Evolutionary conservation across 2,888 invertebrate genomes (phyloP), one percentile per base, ranked within the genome.

Genomic region (Cactoblastis cactorum): DNA sequence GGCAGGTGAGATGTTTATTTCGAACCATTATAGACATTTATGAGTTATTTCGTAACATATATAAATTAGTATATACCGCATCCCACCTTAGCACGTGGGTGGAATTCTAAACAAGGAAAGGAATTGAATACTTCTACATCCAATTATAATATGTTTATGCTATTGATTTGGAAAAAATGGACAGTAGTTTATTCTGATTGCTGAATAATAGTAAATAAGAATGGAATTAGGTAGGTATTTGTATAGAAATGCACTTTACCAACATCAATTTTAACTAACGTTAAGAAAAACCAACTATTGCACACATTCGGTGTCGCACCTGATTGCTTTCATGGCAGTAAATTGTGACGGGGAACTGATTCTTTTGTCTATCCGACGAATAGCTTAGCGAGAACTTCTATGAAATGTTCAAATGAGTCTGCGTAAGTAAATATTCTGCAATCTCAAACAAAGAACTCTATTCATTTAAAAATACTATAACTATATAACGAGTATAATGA

Each of bases 301-400:
- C 49, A 54, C 50, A 59, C 55, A 50, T 45, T 51, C 53, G 56
- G 24, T 54, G 51, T 49, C 54, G 52, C 32, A 53, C 48, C 48
- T 50, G 53, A 57, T 56, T 58, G 55, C 55, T 53, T 53, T 55
- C 50, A 58, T 56, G 64, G 62, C 61, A 57, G 56, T 62, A 55
- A 69, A 62, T 65, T 60, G 67, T 63, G 56, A 61, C 59, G 54
- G 33, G 51, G 51, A 51, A 61, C 22, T 45, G 50, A 50, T 54
- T 53, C 49, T 55, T 63, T 70, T 65, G 55, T 63, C 58, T 45
- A 41, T 53, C 50, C 58, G 50, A 62, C 61, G 56, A 63, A 66
- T 61, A 58, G 53, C 45, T 22, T 46, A 55, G 38, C 6, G 48
- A 51, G 19, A 22, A 34, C 28, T 49, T 51, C 53, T 56, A 32